Base-by-base conservation (phyloP, 2,888 invertebrate species). In the Anodontia alba region DNA sequence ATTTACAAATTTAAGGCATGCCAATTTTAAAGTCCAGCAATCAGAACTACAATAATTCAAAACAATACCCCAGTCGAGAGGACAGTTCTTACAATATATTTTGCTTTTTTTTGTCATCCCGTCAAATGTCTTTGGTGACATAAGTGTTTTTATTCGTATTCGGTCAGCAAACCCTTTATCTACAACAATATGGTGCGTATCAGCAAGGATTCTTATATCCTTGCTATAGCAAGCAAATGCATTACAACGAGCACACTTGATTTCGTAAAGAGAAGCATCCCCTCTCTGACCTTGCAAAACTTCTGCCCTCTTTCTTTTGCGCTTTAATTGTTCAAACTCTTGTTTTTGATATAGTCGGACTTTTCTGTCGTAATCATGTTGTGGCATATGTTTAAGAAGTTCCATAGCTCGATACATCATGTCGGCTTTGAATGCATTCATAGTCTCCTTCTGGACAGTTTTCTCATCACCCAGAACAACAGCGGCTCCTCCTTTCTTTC, bases 321-420 rank as follows among this genome's bases (percentile, higher is more conserved):
- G 23, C n/a, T 72, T n/a, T 15, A 67, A 49, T 26, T 73, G 51
- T 5, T n/a, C 5, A 23, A 67, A 2, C 20, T 67, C 54, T n/a
- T 73, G 51, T n/a, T 8, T 66, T 42, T 78, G 78, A 26, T 49
- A 67, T 2, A 15, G 17, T n/a, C 17, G 10, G 7, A 78, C 43
- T 31, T 68, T 72, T 49, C 49, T 51, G 20, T 29, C 31, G 1
- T 72, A 31, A 1, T 23, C 46, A 10, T 31, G 12, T 43, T 33
- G 31, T 17, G 23, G 15, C 12, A 72, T 2, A n/a, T 29, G 20
- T 26, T 72, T 62, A 17, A 77, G 8, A 8, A 23, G 10, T 33
- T 31, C 36, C 7, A 77, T 43, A 15, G 77, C 77, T 62, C 38
- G 43, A 15, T 62, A 43, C 77, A 77, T 77, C 77, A 77, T 54